These are phyloP conservation scores for Anagyrus pseudococci DNA, from an alignment of 2,888 invertebrate genomes.

Conservation along the genomic window DNA sequence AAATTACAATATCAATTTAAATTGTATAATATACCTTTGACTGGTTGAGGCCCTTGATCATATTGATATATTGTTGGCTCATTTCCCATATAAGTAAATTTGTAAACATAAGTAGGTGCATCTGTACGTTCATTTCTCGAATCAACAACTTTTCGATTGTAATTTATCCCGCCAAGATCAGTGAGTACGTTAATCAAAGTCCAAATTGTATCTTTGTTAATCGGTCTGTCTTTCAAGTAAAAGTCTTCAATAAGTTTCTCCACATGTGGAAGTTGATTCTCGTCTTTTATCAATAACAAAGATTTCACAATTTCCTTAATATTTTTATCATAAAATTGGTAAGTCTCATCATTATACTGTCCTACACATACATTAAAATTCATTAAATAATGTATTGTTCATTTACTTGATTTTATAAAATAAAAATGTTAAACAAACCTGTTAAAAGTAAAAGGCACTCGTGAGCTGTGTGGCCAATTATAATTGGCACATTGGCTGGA, in stretches of 20 bases:
- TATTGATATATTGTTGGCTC: constrained; percentile 18
- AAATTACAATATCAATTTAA: not conserved
- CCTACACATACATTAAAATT: too few species aligned
- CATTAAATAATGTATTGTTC: too few species aligned
- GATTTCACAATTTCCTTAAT: constrained; percentile 60
- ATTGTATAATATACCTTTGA: constrained; percentile 7
- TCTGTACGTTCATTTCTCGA: constrained; percentile 13
- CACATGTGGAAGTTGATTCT: constrained; percentile 46
- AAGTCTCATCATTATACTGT: not conserved
- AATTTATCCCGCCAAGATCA: constrained; percentile 64
- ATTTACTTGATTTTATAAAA: too few species aligned
- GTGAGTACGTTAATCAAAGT: constrained; percentile 13
- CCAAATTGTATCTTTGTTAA: constrained; percentile 42
- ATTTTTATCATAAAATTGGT: constrained; percentile 43
- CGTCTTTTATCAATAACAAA: constrained; percentile 51
- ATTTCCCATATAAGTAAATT: constrained; percentile 62
- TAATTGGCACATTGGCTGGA: constrained; percentile 7
- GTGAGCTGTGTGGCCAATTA: not conserved
- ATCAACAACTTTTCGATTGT: constrained; percentile 54
- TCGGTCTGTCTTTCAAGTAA: constrained; percentile 63
- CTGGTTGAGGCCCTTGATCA: constrained; percentile 20
- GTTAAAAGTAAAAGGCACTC: not conserved
- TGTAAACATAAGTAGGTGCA: constrained; percentile 66
- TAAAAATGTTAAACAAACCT: not conserved
- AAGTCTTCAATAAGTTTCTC: constrained; percentile 59